phyloP scores from a whole-genome alignment of 2,113 vertebrate genomes.

The Ceyx cyanopectus region DNA sequence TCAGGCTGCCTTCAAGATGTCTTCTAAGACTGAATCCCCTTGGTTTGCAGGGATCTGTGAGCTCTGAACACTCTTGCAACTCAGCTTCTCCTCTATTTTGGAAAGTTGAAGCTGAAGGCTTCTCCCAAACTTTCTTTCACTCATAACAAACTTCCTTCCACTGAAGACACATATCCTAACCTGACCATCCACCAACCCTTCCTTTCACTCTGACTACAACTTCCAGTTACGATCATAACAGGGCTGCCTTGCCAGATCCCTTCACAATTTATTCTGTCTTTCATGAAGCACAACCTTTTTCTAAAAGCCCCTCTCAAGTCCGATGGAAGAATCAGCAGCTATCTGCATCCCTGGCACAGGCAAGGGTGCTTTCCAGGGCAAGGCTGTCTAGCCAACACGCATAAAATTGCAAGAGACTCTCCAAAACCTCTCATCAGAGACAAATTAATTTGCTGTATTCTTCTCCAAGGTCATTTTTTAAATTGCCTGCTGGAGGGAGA shows the following conservation, averaged over 20 bases:
- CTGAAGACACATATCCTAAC: not conserved
- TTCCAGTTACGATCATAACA: not conserved
- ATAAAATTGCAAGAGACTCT: constrained; percentile 33
- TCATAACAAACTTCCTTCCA: not conserved
- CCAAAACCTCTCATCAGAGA: constrained; percentile 39
- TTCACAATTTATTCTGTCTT: not conserved
- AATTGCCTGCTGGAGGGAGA: constrained; percentile 39
- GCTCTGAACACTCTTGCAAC: not conserved
- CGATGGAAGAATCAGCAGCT: not conserved
- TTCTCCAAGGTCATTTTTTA: constrained; percentile 43
- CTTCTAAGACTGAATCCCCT: not conserved
- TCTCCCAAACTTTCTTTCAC: not conserved
- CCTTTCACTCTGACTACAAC: not conserved
- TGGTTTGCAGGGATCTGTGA: not conserved
- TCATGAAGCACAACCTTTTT: not conserved
- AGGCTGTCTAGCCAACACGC: constrained; percentile 25
- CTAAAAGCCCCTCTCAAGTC: not conserved
- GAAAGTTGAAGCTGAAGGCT: not conserved
- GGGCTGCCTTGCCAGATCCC: not conserved
- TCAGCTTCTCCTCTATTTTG: not conserved
- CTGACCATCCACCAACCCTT: not conserved
- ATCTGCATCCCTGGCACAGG: not conserved
- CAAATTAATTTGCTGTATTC: constrained; percentile 32
- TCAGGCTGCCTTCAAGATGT: not conserved
- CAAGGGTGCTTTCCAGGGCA: constrained; percentile 27